Evolutionary conservation across 2,113 vertebrate species (phyloP).

Genomic region (Ptilorrhoa leucosticta): DNA sequence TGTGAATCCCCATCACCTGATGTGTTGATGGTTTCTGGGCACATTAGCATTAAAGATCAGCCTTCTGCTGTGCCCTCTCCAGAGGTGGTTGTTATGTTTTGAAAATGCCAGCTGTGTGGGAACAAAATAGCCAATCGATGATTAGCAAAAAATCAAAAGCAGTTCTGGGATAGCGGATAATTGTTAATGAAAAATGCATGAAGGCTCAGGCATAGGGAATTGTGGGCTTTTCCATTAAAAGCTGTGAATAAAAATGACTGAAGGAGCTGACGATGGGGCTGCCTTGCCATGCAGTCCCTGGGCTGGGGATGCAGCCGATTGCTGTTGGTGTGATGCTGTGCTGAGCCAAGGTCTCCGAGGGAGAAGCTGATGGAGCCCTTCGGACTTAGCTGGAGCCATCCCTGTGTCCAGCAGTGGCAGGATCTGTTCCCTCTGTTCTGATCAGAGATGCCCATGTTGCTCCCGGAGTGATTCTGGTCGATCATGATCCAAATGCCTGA

Average conservation of each 20-base stretch:
- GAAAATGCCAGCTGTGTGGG: constrained; percentile 62
- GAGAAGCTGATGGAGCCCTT: neutral
- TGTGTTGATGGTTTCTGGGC: constrained; percentile 24
- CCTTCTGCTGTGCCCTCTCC: constrained; percentile 44
- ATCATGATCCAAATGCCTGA: neutral
- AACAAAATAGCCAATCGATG: constrained; percentile 61
- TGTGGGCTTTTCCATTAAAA: constrained; percentile 56
- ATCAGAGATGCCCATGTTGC: neutral
- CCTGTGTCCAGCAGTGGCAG: neutral
- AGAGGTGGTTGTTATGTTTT: constrained; percentile 51
- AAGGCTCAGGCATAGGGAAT: constrained; percentile 12
- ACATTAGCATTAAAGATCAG: constrained; percentile 46
- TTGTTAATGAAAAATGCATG: constrained; percentile 67
- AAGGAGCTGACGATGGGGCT: neutral
- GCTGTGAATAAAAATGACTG: constrained; percentile 38
- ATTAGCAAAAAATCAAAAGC: constrained; percentile 65
- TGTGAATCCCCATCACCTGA: constrained; percentile 28
- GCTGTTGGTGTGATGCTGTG: neutral
- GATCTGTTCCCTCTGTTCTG: neutral
- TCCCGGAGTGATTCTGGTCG: neutral
- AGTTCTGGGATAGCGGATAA: constrained; percentile 13
- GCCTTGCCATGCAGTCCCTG: neutral
- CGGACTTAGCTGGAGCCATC: neutral
- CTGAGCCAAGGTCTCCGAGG: accelerated
- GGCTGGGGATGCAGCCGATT: neutral